Percentiles rank a stretch among this genome's conserved stretches.
Evolutionary conservation across 2,113 vertebrate genomes (phyloP).

Genomic region (Axis porcinus): DNA sequence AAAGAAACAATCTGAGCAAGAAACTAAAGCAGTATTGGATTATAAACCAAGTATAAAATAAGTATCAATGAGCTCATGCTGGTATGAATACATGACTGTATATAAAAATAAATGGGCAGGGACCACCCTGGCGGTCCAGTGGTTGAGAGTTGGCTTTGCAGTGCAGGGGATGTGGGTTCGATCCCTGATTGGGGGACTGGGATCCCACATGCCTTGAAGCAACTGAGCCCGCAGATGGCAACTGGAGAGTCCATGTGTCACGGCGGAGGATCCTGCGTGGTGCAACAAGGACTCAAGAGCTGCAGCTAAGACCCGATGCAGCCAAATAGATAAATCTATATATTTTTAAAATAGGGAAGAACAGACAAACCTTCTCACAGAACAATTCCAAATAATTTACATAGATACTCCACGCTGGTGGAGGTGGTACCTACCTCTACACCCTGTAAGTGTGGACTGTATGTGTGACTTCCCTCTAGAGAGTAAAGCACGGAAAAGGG

Average conservation of each 20-base stretch:
- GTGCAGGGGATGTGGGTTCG: neutral
- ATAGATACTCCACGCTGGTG: too few relatives aligned
- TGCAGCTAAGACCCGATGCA: neutral
- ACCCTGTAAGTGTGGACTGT: neutral
- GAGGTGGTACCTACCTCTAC: rapidly evolving
- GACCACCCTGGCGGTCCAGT: neutral
- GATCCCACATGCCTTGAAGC: neutral
- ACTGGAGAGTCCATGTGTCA: neutral
- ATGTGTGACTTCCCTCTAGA: neutral
- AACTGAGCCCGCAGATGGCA: neutral
- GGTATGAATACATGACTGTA: neutral
- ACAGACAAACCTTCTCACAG: neutral
- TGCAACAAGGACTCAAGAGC: neutral
- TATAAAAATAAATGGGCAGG: neutral
- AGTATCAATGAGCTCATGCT: neutral
- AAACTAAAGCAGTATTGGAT: neutral
- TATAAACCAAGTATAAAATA: neutral
- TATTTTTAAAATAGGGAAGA: neutral
- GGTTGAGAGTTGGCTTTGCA: neutral
- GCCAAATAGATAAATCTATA: neutral
- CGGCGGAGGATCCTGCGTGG: rapidly evolving
- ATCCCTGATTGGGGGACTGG: neutral
- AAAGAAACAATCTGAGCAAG: neutral
- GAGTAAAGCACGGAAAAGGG: neutral
- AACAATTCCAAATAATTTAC: neutral